phyloP scores from a whole-genome alignment of 2,888 invertebrate genomes.

The Plemyria rubiginata region DNA sequence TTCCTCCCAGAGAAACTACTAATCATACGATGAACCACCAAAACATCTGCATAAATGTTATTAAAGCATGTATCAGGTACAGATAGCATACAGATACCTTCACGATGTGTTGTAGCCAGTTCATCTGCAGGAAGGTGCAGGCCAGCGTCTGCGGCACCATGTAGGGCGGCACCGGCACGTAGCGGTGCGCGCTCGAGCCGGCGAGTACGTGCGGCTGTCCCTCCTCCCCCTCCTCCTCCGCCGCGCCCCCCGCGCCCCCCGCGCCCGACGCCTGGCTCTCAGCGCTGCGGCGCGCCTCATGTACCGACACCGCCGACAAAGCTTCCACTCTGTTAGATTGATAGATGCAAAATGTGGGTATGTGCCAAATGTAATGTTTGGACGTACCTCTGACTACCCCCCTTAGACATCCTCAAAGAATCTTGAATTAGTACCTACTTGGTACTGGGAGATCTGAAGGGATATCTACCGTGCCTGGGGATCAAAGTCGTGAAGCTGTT shows the following conservation, averaged over 20 bases:
- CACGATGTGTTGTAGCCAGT: constrained; percentile 68
- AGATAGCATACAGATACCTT: constrained; percentile 59
- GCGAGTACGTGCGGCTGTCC: constrained; percentile 62
- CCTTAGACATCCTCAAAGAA: too few species aligned
- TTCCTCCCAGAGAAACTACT: too few species aligned
- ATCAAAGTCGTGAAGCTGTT: too few species aligned
- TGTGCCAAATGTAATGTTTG: too few species aligned
- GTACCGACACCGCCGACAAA: constrained; percentile 6
- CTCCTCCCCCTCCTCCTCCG: constrained; percentile 35
- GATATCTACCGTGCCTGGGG: too few species aligned
- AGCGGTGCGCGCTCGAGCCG: constrained; percentile 68
- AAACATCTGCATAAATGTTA: too few species aligned
- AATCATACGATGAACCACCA: too few species aligned
- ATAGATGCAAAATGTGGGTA: too few species aligned
- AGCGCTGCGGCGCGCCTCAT: constrained; percentile 12
- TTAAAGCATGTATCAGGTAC: too few species aligned
- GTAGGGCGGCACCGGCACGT: constrained; percentile 60
- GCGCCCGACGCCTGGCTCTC: constrained; percentile 20
- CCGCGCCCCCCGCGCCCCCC: not conserved
- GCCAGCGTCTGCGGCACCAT: constrained; percentile 75
- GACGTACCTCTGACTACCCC: too few species aligned
- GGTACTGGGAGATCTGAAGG: too few species aligned
- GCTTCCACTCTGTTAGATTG: constrained; percentile 6
- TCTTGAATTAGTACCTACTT: too few species aligned
- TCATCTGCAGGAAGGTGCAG: constrained; percentile 78